A percentile compares a stretch with the other conserved stretches of the same genome.
Conservation (phyloP, 2,113 vertebrate species). For the Prunella fulvescens region DNA sequence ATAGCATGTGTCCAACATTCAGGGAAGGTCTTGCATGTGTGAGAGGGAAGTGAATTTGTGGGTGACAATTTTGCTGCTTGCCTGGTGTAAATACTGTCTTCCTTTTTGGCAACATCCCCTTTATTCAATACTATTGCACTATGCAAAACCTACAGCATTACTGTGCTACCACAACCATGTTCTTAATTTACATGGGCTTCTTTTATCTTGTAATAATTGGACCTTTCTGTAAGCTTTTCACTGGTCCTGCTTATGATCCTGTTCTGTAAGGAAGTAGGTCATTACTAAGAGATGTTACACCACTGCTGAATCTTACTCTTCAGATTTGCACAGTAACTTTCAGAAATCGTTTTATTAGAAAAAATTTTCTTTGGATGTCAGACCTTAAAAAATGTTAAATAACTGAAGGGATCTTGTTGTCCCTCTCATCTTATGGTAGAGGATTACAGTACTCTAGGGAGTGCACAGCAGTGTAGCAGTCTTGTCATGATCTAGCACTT, state of each 20-base stretch:
- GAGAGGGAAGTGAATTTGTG: background rate
- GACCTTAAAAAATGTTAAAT: background rate
- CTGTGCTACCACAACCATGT: background rate
- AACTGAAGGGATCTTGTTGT: background rate
- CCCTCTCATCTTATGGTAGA: background rate
- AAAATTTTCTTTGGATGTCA: background rate
- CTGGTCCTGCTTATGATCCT: background rate
- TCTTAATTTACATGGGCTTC: background rate
- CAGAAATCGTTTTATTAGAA: background rate
- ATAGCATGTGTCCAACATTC: rapidly evolving
- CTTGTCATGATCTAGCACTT: background rate
- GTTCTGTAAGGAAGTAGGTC: background rate
- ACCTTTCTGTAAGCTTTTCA: background rate
- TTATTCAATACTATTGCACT: background rate
- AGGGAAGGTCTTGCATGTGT: background rate
- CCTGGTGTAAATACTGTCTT: background rate
- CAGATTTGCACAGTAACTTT: background rate
- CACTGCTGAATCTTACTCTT: background rate
- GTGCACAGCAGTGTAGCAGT: background rate
- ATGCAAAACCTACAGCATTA: background rate
- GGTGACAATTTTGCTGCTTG: background rate
- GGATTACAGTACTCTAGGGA: background rate
- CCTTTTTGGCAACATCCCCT: too few relatives aligned
- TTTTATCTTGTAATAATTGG: background rate
- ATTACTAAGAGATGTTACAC: background rate